Conservation (phyloP, 2,113 vertebrate genomes). For the Microtus pennsylvanicus region DNA sequence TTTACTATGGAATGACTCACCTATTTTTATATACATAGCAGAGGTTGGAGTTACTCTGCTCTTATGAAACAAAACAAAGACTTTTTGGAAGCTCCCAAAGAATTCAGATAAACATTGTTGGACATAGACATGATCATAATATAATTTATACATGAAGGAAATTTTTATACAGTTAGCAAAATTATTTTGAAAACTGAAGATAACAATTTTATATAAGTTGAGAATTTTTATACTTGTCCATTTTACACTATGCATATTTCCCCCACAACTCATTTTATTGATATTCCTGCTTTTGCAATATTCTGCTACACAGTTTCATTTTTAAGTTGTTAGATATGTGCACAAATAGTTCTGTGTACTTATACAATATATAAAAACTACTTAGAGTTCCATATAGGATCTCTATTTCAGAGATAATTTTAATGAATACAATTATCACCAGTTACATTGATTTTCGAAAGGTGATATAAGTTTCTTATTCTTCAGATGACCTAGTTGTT, state of each 20-base stretch:
- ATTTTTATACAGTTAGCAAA: too few species aligned
- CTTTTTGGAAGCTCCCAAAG: neutral
- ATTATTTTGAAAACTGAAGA: too few species aligned
- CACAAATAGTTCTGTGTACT: neutral
- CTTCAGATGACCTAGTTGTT: neutral
- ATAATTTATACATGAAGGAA: neutral
- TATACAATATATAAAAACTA: neutral
- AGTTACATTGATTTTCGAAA: neutral
- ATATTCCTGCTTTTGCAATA: too few species aligned
- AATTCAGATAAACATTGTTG: too few species aligned
- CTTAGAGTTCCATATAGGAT: neutral
- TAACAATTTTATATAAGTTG: too few species aligned
- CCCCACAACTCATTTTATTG: neutral
- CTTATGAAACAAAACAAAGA: neutral
- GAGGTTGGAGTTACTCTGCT: neutral
- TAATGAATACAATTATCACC: neutral
- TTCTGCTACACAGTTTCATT: neutral
- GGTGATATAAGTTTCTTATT: neutral
- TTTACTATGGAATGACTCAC: too few species aligned
- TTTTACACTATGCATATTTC: neutral
- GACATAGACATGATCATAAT: neutral
- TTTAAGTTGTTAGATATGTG: neutral
- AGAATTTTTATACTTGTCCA: accelerated
- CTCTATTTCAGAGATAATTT: neutral
- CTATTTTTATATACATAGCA: too few species aligned